phyloP scores from a whole-genome alignment of 2,797 vertebrate genomes.

The Dendrocincla fuliginosa region DNA sequence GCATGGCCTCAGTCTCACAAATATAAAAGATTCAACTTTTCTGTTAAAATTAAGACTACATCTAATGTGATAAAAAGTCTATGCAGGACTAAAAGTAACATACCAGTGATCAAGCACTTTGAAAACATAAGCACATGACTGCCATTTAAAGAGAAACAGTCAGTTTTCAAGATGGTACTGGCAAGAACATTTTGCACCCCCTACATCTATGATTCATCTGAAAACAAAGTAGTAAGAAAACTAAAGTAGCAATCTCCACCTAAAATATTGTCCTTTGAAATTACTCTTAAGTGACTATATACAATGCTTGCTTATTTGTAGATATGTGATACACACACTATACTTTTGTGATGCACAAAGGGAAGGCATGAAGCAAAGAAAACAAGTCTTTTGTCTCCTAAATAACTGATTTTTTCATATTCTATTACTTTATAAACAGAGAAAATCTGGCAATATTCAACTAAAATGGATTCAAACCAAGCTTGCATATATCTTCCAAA shows the following conservation, averaged over 20 bases:
- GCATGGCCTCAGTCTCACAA: background rate
- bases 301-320: background rate
- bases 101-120: background rate
- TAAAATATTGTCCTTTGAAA: background rate
- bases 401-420: background rate
- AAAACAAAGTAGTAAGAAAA: background rate
- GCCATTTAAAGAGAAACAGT: background rate
- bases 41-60: background rate
- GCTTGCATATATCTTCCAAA: background rate
- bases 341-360: background rate
- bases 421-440: background rate
- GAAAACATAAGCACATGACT: background rate
- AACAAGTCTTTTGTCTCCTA: background rate
- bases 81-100: background rate
- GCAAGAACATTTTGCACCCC: background rate
- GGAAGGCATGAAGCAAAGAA: background rate
- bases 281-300: background rate
- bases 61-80: background rate
- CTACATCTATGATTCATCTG: background rate
- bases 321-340: background rate
- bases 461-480: background rate
- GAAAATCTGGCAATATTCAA: background rate
- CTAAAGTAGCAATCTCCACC: background rate
- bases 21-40: background rate
- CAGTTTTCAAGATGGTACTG: background rate